Conservation (phyloP, 2,113 vertebrate genomes). For the Felis chaus region DNA sequence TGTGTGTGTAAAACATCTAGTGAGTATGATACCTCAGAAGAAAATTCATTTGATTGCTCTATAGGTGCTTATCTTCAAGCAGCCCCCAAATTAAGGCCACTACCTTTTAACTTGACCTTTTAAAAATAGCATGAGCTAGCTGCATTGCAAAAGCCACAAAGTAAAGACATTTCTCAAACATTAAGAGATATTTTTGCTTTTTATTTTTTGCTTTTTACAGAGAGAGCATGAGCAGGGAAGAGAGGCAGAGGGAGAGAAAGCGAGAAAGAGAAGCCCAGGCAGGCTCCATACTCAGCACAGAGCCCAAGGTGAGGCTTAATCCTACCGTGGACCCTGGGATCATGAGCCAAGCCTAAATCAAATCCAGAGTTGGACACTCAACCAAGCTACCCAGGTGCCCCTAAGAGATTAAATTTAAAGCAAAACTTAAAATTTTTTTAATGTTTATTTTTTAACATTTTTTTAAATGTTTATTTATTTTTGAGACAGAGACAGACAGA, state of each 20-base stretch:
- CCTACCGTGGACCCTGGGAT: too few species aligned
- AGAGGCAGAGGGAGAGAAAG: too few species aligned
- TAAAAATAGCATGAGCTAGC: constrained; percentile 11
- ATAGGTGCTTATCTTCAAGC: constrained; percentile 34
- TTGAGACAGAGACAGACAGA: too few species aligned
- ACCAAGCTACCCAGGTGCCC: too few species aligned
- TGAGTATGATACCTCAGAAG: constrained; percentile 15
- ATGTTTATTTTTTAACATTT: too few species aligned
- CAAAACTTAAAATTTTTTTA: constrained; percentile 19
- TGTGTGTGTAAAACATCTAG: neutral
- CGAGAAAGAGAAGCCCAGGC: too few species aligned
- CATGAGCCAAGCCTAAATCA: too few species aligned
- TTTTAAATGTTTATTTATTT: too few species aligned
- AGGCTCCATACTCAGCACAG: too few species aligned
- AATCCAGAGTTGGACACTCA: too few species aligned
- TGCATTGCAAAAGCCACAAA: constrained; percentile 44
- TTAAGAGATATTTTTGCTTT: constrained; percentile 22
- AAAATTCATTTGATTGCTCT: neutral
- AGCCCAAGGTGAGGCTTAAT: too few species aligned
- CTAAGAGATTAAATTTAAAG: constrained; percentile 30
- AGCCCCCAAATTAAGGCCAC: neutral
- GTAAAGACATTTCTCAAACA: constrained; percentile 50
- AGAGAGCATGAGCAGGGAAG: too few species aligned
- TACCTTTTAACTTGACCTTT: constrained; percentile 41
- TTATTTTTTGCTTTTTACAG: neutral